These are phyloP conservation scores for Microtus pennsylvanicus DNA, from an alignment of 2,113 vertebrate genomes.

Conservation along the genomic window DNA sequence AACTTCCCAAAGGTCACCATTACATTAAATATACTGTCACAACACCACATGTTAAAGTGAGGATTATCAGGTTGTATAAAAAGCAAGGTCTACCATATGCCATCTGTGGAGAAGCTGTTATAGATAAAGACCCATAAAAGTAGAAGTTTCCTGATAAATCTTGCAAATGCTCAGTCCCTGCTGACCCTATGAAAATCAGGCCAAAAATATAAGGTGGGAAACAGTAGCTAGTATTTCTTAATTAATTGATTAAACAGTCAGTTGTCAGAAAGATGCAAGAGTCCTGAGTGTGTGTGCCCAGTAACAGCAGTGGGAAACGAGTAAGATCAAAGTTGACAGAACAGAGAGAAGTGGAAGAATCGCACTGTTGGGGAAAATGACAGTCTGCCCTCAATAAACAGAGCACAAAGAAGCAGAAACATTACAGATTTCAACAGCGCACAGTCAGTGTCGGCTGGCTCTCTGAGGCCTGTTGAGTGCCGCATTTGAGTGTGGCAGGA, in stretches of 20 bases:
- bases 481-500: background rate
- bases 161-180: background rate
- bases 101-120: background rate
- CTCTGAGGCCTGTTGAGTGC: background rate
- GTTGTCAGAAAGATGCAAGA: background rate
- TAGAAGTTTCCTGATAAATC: background rate
- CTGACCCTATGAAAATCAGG: background rate
- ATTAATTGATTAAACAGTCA: background rate
- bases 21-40: background rate
- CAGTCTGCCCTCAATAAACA: too few relatives aligned
- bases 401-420: background rate
- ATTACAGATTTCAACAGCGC: too few relatives aligned
- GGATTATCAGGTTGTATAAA: background rate
- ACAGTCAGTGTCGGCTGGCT: rapidly evolving
- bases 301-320: background rate
- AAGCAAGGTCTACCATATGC: background rate
- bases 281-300: background rate
- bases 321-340: background rate
- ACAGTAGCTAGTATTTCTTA: background rate
- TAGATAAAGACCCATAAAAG: background rate
- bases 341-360: background rate
- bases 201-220: background rate
- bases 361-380: background rate
- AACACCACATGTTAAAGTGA: background rate
- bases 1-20: background rate